Evolutionary conservation across 1,140 invertebrate species (phyloP), one percentile per base, ranked within the genome.

Genomic region (Macrostomum lignano): DNA sequence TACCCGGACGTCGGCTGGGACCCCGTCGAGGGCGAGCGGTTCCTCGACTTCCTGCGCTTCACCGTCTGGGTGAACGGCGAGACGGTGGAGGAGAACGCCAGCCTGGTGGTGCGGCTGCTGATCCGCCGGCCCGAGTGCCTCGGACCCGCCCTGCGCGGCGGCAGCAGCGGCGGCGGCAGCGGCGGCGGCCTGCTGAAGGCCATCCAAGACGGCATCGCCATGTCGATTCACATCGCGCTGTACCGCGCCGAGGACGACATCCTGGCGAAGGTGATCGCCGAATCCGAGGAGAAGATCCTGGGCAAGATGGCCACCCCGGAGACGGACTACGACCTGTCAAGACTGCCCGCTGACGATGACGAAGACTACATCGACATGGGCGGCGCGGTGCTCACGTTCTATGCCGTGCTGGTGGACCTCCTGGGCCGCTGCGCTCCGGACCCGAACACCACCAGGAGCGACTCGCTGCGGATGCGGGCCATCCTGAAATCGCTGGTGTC

Each of bases 1-100:
- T 96, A 96, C 55, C 84, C 84, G 1, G 91, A 96, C 61, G 68
- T 96, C n/a, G 88, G 88, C 13, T 96, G 88, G 88, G 88, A 96
- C 66, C 88, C 88, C 0, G 84, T 96, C 2, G 86, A 96, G 57
- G 88, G 91, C 32, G 88, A 98, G 61, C 62, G 86, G 38, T 98
- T 93, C 57, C 60, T 98, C 19, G 88, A 98, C 60, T 98, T 98
- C 62, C 61, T 98, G 15, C 62, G 86, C 35, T 98, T 94, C 61
- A 98, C 91, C 58, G 91, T 98, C 37, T 98, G 91, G 88, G 84
- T 93, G 9, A 73, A 74, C 52, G 72, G 71, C 36, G 88, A 98
- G 65, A 91, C 79, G 51, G 88, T 98, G 3, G 91, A 98, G 62
- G 91, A 98, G 56, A 98, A 98, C 63, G 84, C 91, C 5, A 98